Evolutionary conservation across 2,113 vertebrate genomes (phyloP), one percentile per base, ranked within the genome.

Genomic region (Megaceryle maxima): DNA sequence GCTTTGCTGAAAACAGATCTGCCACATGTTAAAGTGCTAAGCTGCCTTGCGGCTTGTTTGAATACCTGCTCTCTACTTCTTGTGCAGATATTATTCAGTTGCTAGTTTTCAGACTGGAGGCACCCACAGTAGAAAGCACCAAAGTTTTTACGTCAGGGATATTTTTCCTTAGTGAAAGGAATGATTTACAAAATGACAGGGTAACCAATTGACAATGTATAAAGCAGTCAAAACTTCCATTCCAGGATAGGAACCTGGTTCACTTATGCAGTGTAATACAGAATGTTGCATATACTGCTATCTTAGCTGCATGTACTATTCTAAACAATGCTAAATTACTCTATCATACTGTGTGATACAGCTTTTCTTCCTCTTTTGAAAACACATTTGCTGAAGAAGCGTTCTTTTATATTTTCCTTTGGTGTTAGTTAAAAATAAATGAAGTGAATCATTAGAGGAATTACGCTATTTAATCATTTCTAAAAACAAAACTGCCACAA

Each of bases 391-490:
- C 55, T 76, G 57, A 93, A 91, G 63, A 96, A 87, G 75, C 35
- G n/a, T 94, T 95, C 56, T 64, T 92, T 92, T 94, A 29, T 93
- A 59, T 94, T 93, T 96, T 94, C 59, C 50, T 94, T 94, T 76
- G 57, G 66, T 77, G 83, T 82, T 94, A 82, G 92, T 96, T 96
- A 94, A 95, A 96, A 96, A 94, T 96, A 96, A 96, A 89, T 74
- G 66, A 79, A 86, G 82, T 94, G 73, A 96, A 76, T 95, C 80
- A 69, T 96, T 93, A 88, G 67, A 87, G 44, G 77, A 96, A 84
- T 95, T 79, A 79, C 2, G 10, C 41, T 67, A 78, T 93, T 96
- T 94, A 93, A 84, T 95, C 9, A 84, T 88, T 94, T 94, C 94
- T 82, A 90, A 90, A 92, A 94, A 74, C 70, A 95, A 96, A 95